Evolutionary conservation across 2,888 invertebrate species (phyloP).

Genomic region (Cheilosia vernalis): DNA sequence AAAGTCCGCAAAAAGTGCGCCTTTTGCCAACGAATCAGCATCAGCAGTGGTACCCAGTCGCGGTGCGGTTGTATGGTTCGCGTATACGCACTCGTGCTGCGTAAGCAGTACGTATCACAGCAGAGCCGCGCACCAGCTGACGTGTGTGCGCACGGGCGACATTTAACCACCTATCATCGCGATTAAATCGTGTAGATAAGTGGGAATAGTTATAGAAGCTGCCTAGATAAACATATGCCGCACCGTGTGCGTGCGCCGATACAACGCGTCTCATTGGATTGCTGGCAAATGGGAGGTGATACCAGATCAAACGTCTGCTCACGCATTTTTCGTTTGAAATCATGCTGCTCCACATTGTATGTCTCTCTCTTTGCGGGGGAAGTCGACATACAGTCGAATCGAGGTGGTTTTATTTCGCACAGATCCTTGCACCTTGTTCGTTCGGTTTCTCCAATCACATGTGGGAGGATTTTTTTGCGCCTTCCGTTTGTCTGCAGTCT

Average conservation of each 20-base stretch:
- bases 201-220: slow-evolving; percentile 2
- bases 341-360: too few relatives aligned
- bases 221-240: slow-evolving; percentile 9
- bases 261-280: background rate
- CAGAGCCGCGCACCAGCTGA: background rate
- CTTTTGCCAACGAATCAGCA: slow-evolving; percentile 50
- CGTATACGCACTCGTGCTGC: slow-evolving; percentile 28
- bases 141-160: slow-evolving; percentile 6
- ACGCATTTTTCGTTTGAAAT: background rate
- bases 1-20: slow-evolving; percentile 5
- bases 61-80: background rate
- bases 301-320: background rate
- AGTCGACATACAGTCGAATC: background rate
- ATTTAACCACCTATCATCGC: slow-evolving; percentile 37
- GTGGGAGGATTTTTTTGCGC: too few relatives aligned
- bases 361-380: background rate
- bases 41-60: background rate
- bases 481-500: background rate
- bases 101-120: slow-evolving; percentile 3
- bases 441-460: too few relatives aligned
- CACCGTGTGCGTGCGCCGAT: background rate
- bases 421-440: too few relatives aligned
- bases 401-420: background rate
- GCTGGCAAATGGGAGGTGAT: slow-evolving; percentile 2
- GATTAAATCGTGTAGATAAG: slow-evolving; percentile 27